Evolutionary conservation across 2,113 vertebrate genomes (phyloP), one percentile per base, ranked within the genome.

Genomic region (Mixornis gularis): DNA sequence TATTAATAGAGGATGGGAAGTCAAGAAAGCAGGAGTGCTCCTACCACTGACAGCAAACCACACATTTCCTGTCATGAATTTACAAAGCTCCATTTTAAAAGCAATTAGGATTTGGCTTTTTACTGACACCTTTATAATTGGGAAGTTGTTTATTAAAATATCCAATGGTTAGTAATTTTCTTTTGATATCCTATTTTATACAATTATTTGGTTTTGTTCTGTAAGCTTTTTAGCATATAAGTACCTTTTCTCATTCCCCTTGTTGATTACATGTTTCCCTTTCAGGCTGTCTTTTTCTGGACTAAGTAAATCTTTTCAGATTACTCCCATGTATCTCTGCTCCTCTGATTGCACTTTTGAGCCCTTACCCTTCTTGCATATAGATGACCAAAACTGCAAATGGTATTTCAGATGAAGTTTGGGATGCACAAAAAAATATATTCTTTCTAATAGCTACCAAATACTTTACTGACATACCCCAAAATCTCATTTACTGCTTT

Each of bases 321-420:
- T 16, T 69, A 19, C 3, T 56, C 10, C n/a, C 13, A 44, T 0
- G 0, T 15, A 13, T 40, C 30, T 76, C n/a, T 82, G 18, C 18
- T 85, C 16, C 15, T 25, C 3, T 52, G 27, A 32, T 1, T 29
- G 18, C 56, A 22, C 20, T 14, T 20, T 49, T 52, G 6, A 66
- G 6, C 20, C 3, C 30, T 43, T 55, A 56, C 7, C 2, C 6
- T 65, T 60, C 71, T 55, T 56, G 20, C 21, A 43, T 46, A 10
- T 13, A 69, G 43, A 4, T 1, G 1, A 62, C 3, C 25, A 73
- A 53, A 86, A 66, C 13, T 59, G 29, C 5, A 59, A 62, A 70
- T 32, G 2, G 8, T 26, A 49, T 78, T 70, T 87, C 22, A 55
- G 25, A 34, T 13, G 2, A 80, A 74, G 12, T 44, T 41, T 77